Conservation (phyloP, 2,888 invertebrate species). For the Parapristionchus giblindavisi region DNA sequence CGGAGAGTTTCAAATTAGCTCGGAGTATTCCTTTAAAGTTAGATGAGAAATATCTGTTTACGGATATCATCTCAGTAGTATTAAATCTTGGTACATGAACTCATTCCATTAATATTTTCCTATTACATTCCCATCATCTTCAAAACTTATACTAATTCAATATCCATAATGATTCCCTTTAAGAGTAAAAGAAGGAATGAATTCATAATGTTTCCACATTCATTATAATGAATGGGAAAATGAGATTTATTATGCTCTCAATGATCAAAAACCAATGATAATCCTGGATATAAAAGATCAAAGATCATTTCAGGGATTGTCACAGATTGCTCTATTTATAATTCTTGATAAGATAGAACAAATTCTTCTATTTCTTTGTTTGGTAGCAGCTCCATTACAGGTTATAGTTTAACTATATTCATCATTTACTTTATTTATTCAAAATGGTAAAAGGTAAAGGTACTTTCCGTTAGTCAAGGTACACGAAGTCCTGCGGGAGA, state of each 20-base stretch:
- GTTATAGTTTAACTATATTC: constrained; percentile 32
- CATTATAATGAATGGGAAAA: background rate
- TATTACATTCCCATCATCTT: too few species aligned
- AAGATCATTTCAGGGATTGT: constrained; percentile 40
- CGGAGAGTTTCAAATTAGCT: too few species aligned
- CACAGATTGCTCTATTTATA: constrained; percentile 35
- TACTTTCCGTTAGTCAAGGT: background rate
- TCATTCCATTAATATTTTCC: too few species aligned
- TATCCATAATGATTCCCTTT: too few species aligned
- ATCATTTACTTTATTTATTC: background rate
- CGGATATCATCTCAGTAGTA: too few species aligned
- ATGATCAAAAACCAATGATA: background rate
- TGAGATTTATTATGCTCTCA: too few species aligned
- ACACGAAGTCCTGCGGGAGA: too few species aligned
- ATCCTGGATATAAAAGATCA: background rate
- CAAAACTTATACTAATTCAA: too few species aligned
- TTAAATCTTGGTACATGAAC: too few species aligned
- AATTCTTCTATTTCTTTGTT: constrained; percentile 42
- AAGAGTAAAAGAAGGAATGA: too few species aligned
- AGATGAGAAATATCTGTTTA: too few species aligned
- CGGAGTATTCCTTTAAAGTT: too few species aligned
- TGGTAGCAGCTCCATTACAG: constrained; percentile 46
- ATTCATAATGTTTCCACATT: background rate
- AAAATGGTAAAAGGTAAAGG: background rate
- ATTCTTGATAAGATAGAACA: constrained; percentile 45